A percentile compares a stretch with the other conserved stretches of the same genome.
Evolutionary conservation across 2,797 vertebrate species (phyloP).

Genomic region (Pogonophryne albipinna): DNA sequence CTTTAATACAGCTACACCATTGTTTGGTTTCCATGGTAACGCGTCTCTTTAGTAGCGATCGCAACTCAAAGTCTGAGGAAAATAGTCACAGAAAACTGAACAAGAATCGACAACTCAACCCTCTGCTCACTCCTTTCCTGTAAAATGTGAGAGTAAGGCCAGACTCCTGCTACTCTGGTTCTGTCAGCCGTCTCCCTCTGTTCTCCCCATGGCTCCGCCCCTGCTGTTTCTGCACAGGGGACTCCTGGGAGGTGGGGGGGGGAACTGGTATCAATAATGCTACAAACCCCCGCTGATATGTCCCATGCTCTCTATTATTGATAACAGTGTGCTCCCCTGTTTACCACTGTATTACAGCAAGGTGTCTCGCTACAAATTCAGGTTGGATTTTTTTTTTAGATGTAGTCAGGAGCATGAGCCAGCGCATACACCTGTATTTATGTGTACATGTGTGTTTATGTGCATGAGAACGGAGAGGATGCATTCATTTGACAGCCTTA

Average conservation of each 20-base stretch:
- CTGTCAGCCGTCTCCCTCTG: conserved; percentile 31
- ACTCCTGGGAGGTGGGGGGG: conserved; percentile 29
- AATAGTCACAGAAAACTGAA: no score
- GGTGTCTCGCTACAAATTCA: conserved; percentile 35
- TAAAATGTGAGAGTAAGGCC: neutral
- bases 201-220: conserved; percentile 52
- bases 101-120: no score
- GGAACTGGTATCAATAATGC: conserved; percentile 68
- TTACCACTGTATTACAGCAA: conserved; percentile 17
- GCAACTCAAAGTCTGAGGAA: no score
- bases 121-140: no score
- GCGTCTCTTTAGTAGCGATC: no score
- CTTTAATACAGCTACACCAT: no score
- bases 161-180: conserved; percentile 19
- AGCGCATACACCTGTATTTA: no score
- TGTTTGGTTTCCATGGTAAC: no score
- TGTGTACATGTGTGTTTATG: neutral
- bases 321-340: conserved; percentile 38
- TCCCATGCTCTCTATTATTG: conserved; percentile 60
- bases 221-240: conserved; percentile 51
- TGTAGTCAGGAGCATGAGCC: conserved; percentile 2
- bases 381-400: conserved; percentile 25
- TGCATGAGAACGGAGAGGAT: neutral
- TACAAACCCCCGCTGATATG: conserved; percentile 46
- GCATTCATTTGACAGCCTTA: conserved; percentile 38